Percentiles rank a stretch among this genome's conserved stretches.
These are phyloP conservation scores for Drosophila meridionalis DNA, from an alignment of 2,888 invertebrate species.

Conservation along the genomic window DNA sequence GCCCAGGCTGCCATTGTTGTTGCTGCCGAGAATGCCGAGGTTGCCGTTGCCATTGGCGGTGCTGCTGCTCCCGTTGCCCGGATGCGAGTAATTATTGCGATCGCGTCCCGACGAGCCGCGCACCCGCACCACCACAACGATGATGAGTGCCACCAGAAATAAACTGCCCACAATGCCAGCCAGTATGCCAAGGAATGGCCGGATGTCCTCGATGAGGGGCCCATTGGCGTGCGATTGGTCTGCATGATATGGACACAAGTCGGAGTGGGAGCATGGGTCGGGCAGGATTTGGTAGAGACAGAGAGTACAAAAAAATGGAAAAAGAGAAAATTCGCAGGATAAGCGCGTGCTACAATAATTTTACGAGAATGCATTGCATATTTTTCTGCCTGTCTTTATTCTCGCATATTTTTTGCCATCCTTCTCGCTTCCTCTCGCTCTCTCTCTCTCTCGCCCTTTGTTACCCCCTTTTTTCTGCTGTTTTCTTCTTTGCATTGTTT, in stretches of 20 bases:
- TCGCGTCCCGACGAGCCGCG: constrained; percentile 85
- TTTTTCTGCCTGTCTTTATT: constrained; percentile 34
- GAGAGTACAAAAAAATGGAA: constrained; percentile 1
- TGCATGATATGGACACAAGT: constrained; percentile 35
- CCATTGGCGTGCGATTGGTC: constrained; percentile 85
- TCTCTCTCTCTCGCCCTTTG: background rate
- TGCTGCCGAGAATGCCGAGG: constrained; percentile 70
- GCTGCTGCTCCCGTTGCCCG: constrained; percentile 68
- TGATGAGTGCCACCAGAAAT: constrained; percentile 86
- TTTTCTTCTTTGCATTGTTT: constrained; percentile 64
- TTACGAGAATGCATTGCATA: constrained; percentile 48
- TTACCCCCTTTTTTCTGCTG: constrained; percentile 4
- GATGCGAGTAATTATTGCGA: constrained; percentile 85
- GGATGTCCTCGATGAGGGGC: constrained; percentile 86
- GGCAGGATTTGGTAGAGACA: constrained; percentile 4
- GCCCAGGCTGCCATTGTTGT: constrained; percentile 77
- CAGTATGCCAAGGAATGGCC: constrained; percentile 86
- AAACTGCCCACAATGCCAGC: constrained; percentile 86
- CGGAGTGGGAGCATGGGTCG: background rate
- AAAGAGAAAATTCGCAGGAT: constrained; percentile 35
- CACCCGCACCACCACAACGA: constrained; percentile 86
- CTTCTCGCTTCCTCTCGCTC: background rate
- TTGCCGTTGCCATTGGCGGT: constrained; percentile 73
- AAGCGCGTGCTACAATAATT: constrained; percentile 47
- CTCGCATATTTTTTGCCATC: constrained; percentile 16